Evolutionary conservation across 2,797 vertebrate genomes (phyloP).

Genomic region (Melanotaenia pygmaea): DNA sequence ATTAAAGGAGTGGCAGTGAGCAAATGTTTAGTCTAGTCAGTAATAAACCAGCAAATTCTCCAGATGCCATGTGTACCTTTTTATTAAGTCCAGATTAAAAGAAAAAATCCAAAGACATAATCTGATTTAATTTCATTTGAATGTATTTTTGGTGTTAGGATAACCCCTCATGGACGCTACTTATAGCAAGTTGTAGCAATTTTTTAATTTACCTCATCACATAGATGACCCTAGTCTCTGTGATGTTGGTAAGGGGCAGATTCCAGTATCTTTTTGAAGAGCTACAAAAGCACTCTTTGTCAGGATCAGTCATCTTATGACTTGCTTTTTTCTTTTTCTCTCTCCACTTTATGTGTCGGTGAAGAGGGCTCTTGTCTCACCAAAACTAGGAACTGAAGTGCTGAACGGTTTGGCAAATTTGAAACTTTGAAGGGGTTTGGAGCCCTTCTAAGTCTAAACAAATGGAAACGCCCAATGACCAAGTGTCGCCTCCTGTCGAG

Average conservation of each 20-base stretch:
- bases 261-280: slow-evolving; percentile 54
- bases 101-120: background rate
- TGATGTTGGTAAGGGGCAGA: slow-evolving; percentile 27
- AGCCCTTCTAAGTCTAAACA: slow-evolving; percentile 36
- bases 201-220: slow-evolving; percentile 32
- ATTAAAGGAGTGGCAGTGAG: background rate
- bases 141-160: slow-evolving; percentile 6
- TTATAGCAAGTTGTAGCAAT: slow-evolving; percentile 11
- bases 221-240: slow-evolving; percentile 30
- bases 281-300: slow-evolving; percentile 74
- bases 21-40: background rate
- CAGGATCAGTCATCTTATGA: slow-evolving; percentile 66
- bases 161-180: background rate
- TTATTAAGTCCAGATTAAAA: background rate
- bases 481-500: slow-evolving; percentile 23
- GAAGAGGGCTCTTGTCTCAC: slow-evolving; percentile 69
- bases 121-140: background rate
- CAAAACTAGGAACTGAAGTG: slow-evolving; percentile 51
- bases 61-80: background rate
- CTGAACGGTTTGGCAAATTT: slow-evolving; percentile 45
- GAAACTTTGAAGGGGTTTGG: slow-evolving; percentile 38
- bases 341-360: slow-evolving; percentile 58
- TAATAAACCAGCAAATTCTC: background rate
- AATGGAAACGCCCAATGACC: slow-evolving; percentile 31
- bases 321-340: slow-evolving; percentile 40